A percentile compares a stretch with the other conserved stretches of the same genome.
These are phyloP conservation scores for Xylocopa sonorina DNA, from an alignment of 1,140 invertebrate species.

Conservation along the genomic window DNA sequence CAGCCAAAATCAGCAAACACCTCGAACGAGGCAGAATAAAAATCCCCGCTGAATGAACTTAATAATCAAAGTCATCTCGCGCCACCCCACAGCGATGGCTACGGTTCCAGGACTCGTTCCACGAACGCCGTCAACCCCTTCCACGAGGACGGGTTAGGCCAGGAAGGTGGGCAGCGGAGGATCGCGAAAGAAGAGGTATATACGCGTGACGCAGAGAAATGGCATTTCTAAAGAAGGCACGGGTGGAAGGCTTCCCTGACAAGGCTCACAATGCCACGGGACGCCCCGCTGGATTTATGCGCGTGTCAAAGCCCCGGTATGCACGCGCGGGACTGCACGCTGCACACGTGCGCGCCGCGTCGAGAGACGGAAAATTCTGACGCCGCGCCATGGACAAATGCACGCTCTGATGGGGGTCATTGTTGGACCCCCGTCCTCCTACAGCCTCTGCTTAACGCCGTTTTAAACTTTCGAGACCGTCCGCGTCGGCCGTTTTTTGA, in stretches of 20 bases:
- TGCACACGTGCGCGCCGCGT: slow-evolving; percentile 46
- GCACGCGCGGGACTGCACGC: slow-evolving; percentile 46
- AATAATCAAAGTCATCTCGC: background rate
- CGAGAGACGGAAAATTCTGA: slow-evolving; percentile 44
- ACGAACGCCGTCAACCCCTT: too few species aligned
- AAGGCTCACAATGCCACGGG: slow-evolving; percentile 62
- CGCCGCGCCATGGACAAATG: slow-evolving; percentile 37
- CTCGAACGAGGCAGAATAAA: background rate
- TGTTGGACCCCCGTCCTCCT: slow-evolving; percentile 16
- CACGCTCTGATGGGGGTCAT: slow-evolving; percentile 39
- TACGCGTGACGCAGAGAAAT: slow-evolving; percentile 67
- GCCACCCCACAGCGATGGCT: too few species aligned
- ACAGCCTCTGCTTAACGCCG: slow-evolving; percentile 19
- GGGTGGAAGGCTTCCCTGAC: slow-evolving; percentile 60
- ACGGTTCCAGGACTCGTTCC: too few species aligned
- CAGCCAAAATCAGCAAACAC: too few species aligned
- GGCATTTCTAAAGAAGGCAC: slow-evolving; percentile 69
- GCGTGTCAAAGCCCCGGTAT: slow-evolving; percentile 65
- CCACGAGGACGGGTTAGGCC: background rate
- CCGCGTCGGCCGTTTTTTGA: background rate
- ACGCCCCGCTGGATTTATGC: slow-evolving; percentile 66
- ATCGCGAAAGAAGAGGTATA: slow-evolving; percentile 49
- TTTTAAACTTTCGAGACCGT: slow-evolving; percentile 9
- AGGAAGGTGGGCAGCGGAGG: slow-evolving; percentile 13
- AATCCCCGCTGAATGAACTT: background rate